These are phyloP conservation scores for Pilophorus perplexus DNA, from an alignment of 2,888 invertebrate species.

Conservation along the genomic window DNA sequence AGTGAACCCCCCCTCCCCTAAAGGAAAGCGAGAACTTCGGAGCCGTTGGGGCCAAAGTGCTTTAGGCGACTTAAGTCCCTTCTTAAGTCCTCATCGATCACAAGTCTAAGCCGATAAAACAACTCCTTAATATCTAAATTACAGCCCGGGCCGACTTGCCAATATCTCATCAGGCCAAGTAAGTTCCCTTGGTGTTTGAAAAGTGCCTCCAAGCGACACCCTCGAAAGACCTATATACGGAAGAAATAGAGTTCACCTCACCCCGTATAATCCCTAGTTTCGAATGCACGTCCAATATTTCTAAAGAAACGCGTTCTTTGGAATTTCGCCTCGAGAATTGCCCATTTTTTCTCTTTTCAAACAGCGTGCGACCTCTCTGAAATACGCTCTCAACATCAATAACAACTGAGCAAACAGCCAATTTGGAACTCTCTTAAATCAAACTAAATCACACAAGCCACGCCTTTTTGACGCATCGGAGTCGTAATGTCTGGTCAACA, in stretches of 20 bases:
- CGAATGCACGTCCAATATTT: too few relatives aligned
- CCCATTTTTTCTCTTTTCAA: too few relatives aligned
- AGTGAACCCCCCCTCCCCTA: conserved; percentile 3
- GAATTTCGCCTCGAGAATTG: too few relatives aligned
- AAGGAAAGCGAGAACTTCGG: conserved; percentile 18
- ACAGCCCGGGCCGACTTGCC: conserved; percentile 22
- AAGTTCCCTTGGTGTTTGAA: conserved; percentile 22
- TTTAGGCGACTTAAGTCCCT: conserved; percentile 19
- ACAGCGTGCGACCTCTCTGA: too few relatives aligned
- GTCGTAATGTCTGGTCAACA: too few relatives aligned
- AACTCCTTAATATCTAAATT: conserved; percentile 34
- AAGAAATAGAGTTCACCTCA: conserved; percentile 16
- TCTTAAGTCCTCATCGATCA: conserved; percentile 27
- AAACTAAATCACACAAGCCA: conserved; percentile 4
- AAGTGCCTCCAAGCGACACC: conserved; percentile 28
- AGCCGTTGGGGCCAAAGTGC: neutral
- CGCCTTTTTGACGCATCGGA: neutral
- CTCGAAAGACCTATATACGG: conserved; percentile 15
- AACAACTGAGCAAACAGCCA: neutral
- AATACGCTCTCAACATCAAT: neutral
- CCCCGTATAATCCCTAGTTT: conserved; percentile 3
- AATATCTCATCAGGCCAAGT: conserved; percentile 28
- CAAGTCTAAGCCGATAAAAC: conserved; percentile 28
- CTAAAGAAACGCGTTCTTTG: too few relatives aligned
- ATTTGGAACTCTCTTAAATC: conserved; percentile 7